Percentiles rank a stretch among this genome's conserved stretches.
phyloP scores from a whole-genome alignment of 2,113 vertebrate species.

The Corythornis vintsioides region DNA sequence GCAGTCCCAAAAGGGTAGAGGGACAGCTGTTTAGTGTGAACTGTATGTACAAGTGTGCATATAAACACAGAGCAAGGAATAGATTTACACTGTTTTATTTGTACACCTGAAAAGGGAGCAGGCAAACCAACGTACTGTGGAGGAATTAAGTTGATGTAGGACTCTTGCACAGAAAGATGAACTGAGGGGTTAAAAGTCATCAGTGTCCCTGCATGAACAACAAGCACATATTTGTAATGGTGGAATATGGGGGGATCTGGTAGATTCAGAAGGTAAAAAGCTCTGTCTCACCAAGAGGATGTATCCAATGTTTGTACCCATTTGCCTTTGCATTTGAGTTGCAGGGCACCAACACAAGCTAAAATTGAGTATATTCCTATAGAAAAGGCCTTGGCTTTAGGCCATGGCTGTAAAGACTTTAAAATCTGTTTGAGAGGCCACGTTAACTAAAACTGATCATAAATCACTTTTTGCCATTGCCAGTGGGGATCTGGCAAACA shows the following conservation, averaged over 20 bases:
- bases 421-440: slow-evolving; percentile 56
- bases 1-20: not conserved
- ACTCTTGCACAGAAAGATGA: not conserved
- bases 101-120: not conserved
- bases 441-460: slow-evolving; percentile 58
- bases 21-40: not conserved
- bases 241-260: not conserved
- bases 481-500: slow-evolving; percentile 64
- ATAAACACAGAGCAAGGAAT: not conserved
- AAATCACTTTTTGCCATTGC: slow-evolving; percentile 63
- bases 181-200: not conserved
- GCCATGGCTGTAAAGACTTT: slow-evolving; percentile 27
- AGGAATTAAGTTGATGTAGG: not conserved
- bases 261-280: not conserved
- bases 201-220: not conserved
- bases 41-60: not conserved
- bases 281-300: not conserved
- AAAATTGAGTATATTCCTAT: not conserved
- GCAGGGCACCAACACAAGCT: not conserved
- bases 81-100: not conserved
- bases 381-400: slow-evolving; percentile 13
- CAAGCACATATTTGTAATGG: not conserved
- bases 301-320: not conserved
- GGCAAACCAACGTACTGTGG: not conserved
- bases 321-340: not conserved